Base-by-base conservation (phyloP, 2,888 invertebrate species). In the Amphipoea oculea region DNA sequence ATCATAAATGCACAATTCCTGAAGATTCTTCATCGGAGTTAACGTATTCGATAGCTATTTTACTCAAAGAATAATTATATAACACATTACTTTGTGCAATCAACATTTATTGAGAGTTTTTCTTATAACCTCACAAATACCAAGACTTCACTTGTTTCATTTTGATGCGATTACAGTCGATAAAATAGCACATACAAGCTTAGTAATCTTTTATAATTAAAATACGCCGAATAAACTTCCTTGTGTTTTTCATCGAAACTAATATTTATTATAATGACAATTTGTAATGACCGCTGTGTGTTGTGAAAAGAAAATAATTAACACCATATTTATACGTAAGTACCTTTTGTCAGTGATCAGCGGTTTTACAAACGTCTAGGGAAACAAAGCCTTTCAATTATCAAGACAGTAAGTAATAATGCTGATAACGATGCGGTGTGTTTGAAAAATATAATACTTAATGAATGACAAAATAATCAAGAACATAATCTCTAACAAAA, bases 121-220 rank as follows among this genome's bases (percentile, higher is more conserved):
- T 36, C n/a, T 36, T 12, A 63, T 14, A 14, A 79, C 20, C 7
- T 63, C 36, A 80, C 72, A 80, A 54, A 81, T 62, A 57, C 40
- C 4, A 79, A 54, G 4, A 42, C 20, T 17, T 51, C 12, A 45
- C 23, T 42, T 23, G 5, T 29, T 68, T 29, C n/a, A 45, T 29
- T 48, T 36, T 2, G 7, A 36, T 70, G 51, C 40, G 23, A 29
- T 29, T 12, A 45, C 6, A 36, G 29, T 36, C 42, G 12, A 51
- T 42, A 60, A 40, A 48, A 70, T 42, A 3, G 1, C n/a, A 48
- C 23, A 5, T 29, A 29, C 5, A 14, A 36, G 5, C 14, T 36
- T 36, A 5, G 14, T 11, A 48, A 73, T 63, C 9, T 4, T 54
- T 54, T 62, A 11, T 48, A 2, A 6, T 40, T 66, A 29, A 54